Conservation (phyloP, 1,140 invertebrate species). For the Cotesia glomerata region DNA sequence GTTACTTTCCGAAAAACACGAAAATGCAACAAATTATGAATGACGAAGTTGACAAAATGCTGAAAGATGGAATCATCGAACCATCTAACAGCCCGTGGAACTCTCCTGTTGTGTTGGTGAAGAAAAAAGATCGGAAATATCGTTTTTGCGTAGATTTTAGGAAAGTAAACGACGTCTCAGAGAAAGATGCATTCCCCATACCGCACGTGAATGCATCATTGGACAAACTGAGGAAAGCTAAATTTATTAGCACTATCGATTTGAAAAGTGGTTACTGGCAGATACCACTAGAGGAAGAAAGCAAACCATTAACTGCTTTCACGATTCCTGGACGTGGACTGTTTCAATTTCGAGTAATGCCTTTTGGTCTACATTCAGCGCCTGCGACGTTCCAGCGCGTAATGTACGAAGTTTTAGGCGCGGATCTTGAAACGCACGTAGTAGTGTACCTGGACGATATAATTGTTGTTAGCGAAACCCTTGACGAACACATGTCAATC, state of each 20-base stretch:
- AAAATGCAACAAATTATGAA: not conserved
- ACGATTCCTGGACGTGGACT: conserved; percentile 35
- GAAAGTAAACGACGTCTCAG: conserved; percentile 54
- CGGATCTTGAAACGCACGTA: conserved; percentile 11
- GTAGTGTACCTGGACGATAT: conserved; percentile 42
- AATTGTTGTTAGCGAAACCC: not conserved
- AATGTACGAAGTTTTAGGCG: conserved; percentile 32
- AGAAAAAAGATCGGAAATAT: conserved; percentile 23
- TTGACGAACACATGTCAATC: conserved; percentile 28
- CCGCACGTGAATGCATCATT: conserved; percentile 61
- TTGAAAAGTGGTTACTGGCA: conserved; percentile 34
- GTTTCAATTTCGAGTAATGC: conserved; percentile 46
- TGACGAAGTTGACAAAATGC: not conserved
- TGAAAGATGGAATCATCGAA: not conserved
- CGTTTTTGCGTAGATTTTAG: conserved; percentile 62
- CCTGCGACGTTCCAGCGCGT: conserved; percentile 45
- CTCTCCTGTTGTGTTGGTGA: not conserved
- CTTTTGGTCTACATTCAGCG: conserved; percentile 47
- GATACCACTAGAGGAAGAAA: conserved; percentile 26
- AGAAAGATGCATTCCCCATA: conserved; percentile 59
- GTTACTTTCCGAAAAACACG: too few relatives aligned
- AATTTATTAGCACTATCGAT: conserved; percentile 52
- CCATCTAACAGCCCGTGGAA: not conserved
- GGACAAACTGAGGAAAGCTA: conserved; percentile 46
- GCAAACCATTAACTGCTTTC: conserved; percentile 27